phyloP scores from a whole-genome alignment of 2,888 invertebrate species.

The Argynnis bischoffii region DNA sequence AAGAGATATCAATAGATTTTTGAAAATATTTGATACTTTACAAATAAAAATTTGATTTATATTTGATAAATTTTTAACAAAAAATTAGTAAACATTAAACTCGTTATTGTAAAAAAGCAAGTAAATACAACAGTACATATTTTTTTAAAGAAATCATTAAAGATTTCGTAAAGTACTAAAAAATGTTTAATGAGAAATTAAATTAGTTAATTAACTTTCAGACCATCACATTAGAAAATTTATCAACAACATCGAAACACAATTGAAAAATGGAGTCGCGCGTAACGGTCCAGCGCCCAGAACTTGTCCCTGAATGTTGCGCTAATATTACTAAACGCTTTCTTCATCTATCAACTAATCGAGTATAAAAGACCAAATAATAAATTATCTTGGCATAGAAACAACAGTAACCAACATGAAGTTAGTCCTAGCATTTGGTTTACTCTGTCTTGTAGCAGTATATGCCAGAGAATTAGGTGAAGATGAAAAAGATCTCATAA shows the following conservation, averaged over 20 bases:
- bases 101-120: too few species aligned
- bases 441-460: constrained; percentile 70
- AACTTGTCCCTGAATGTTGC: constrained; percentile 57
- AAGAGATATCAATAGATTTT: constrained; percentile 7
- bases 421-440: constrained; percentile 63
- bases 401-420: constrained; percentile 64
- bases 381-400: constrained; percentile 49
- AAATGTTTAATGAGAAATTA: not conserved
- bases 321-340: constrained; percentile 65
- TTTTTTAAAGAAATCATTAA: too few species aligned
- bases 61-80: not conserved
- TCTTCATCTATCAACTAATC: constrained; percentile 60
- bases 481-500: constrained; percentile 69
- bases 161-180: not conserved
- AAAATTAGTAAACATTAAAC: too few species aligned
- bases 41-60: constrained; percentile 4
- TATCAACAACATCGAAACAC: constrained; percentile 35
- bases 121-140: too few species aligned
- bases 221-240: constrained; percentile 28
- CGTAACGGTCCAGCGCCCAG: constrained; percentile 65
- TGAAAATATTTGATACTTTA: not conserved
- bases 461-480: constrained; percentile 65
- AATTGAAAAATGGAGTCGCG: constrained; percentile 44
- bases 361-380: constrained; percentile 70
- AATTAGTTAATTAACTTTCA: constrained; percentile 25